phyloP scores from a whole-genome alignment of 2,888 invertebrate genomes.

The Chaetoderma sp. region DNA sequence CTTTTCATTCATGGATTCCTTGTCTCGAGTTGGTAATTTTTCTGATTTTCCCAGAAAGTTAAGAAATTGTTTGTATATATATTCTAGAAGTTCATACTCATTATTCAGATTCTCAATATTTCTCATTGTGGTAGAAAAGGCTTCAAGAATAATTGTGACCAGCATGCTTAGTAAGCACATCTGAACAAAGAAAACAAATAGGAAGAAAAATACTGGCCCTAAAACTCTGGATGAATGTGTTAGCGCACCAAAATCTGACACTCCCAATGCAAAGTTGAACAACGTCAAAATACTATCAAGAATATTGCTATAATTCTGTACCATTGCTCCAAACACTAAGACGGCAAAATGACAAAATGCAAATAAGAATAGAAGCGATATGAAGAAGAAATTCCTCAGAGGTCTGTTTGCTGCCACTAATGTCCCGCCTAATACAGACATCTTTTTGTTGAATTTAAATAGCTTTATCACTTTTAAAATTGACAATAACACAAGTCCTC shows the following conservation, averaged over 20 bases:
- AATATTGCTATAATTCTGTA: slow-evolving; percentile 35
- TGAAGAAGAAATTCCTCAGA: slow-evolving; percentile 34
- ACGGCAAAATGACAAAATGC: slow-evolving; percentile 41
- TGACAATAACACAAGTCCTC: slow-evolving; percentile 38
- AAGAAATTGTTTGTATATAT: not conserved
- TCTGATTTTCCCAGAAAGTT: too few relatives aligned
- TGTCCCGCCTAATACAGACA: slow-evolving; percentile 37
- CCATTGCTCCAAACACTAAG: slow-evolving; percentile 37
- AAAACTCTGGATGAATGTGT: slow-evolving; percentile 30
- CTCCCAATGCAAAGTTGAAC: slow-evolving; percentile 42
- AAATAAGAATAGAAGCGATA: slow-evolving; percentile 30
- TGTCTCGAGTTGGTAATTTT: too few relatives aligned
- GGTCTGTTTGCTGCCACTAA: slow-evolving; percentile 24
- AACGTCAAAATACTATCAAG: slow-evolving; percentile 32
- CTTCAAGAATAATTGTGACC: not conserved
- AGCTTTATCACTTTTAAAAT: slow-evolving; percentile 48
- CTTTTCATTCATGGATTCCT: too few relatives aligned
- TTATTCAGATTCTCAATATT: not conserved
- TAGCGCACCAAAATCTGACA: slow-evolving; percentile 40
- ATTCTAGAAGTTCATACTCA: slow-evolving; percentile 6
- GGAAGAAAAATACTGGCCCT: slow-evolving; percentile 20
- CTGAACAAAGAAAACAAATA: not conserved
- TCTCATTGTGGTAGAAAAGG: not conserved
- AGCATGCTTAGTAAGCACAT: not conserved
- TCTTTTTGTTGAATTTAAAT: slow-evolving; percentile 43